These are phyloP conservation scores for Orussus abietinus DNA, from an alignment of 1,140 invertebrate genomes.

Conservation along the genomic window DNA sequence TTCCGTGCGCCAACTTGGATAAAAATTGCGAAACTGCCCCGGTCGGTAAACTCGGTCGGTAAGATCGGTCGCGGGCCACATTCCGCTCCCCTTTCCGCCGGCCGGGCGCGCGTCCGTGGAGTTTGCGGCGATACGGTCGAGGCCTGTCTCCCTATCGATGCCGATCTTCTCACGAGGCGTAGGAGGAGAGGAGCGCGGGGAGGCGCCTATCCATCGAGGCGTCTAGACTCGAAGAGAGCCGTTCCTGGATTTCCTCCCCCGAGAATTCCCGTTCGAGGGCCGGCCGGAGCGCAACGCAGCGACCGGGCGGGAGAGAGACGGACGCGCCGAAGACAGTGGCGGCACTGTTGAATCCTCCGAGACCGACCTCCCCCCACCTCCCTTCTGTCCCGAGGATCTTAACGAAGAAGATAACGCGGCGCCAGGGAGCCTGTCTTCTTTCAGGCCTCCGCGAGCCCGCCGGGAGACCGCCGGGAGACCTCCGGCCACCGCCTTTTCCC, in stretches of 20 bases:
- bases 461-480: constrained; percentile 32
- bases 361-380: background rate
- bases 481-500: constrained; percentile 41
- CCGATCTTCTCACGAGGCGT: constrained; percentile 16
- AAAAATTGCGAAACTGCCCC: too few species aligned
- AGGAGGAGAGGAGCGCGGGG: background rate
- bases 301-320: constrained; percentile 3
- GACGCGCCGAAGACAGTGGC: constrained; percentile 13
- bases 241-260: constrained; percentile 42
- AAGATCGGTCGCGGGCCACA: too few species aligned
- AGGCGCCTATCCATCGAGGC: constrained; percentile 16
- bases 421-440: constrained; percentile 36
- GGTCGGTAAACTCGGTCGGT: too few species aligned
- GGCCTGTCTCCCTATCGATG: constrained; percentile 9
- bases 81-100: too few species aligned
- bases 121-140: too few species aligned
- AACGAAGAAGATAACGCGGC: constrained; percentile 48
- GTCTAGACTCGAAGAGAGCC: constrained; percentile 35
- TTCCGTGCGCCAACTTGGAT: too few species aligned
- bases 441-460: constrained; percentile 30
- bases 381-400: constrained; percentile 36
- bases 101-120: too few species aligned
- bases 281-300: too few species aligned
- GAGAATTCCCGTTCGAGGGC: constrained; percentile 26
- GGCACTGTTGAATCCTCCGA: constrained; percentile 30